Evolutionary conservation across 64 coral and sea anemone species (phyloP).

Genomic region (Pachyseris speciosa): DNA sequence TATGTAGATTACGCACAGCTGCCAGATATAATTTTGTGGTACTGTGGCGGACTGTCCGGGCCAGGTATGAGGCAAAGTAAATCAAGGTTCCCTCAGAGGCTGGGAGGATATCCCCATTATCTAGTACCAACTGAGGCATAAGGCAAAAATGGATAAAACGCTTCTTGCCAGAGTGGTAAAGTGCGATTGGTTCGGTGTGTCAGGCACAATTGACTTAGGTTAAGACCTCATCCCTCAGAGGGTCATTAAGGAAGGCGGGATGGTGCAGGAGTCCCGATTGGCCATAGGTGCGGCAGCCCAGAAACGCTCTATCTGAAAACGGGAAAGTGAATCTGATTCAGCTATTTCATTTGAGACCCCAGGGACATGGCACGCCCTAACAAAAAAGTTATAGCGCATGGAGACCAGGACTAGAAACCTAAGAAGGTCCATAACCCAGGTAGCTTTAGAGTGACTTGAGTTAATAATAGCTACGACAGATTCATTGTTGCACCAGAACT

Average conservation of each 20-base stretch:
- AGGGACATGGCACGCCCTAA: neutral
- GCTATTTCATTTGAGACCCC: neutral
- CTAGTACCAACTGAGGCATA: neutral
- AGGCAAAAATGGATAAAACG: neutral
- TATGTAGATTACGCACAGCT: neutral
- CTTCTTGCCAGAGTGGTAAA: slow-evolving; percentile 12
- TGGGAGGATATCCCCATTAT: neutral
- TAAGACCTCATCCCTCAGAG: neutral
- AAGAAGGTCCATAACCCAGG: slow-evolving; percentile 24
- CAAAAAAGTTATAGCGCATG: neutral
- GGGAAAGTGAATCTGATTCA: slow-evolving; percentile 42
- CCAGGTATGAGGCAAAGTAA: neutral
- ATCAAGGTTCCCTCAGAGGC: neutral
- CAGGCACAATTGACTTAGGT: neutral
- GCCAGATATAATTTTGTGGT: neutral
- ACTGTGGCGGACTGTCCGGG: neutral
- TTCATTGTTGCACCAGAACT: slow-evolving; percentile 41
- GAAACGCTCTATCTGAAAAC: slow-evolving; percentile 24
- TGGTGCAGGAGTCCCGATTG: neutral
- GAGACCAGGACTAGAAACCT: neutral
- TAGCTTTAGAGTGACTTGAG: neutral
- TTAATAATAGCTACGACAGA: slow-evolving; percentile 36
- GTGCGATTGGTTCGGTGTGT: neutral
- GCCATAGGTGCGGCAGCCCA: neutral
- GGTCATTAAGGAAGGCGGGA: neutral